phyloP scores from a whole-genome alignment of 2,113 vertebrate species.

The Pterocles gutturalis region DNA sequence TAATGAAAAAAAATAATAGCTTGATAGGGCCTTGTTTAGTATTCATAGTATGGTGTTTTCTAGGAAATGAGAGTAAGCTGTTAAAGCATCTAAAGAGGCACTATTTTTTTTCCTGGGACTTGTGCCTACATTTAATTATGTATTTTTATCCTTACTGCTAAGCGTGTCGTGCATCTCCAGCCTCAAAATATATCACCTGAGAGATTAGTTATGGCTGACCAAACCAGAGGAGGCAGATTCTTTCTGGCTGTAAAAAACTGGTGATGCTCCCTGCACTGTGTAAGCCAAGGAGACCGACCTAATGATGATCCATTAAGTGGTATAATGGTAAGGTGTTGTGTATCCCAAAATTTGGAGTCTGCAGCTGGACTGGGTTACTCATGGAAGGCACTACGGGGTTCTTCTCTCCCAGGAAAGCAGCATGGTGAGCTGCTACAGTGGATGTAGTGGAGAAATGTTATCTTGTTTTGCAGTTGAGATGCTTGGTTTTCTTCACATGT shows the following conservation, averaged over 20 bases:
- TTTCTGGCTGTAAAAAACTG: background rate
- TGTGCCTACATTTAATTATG: background rate
- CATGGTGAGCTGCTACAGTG: background rate
- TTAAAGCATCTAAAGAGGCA: slow-evolving; percentile 10
- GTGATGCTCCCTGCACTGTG: background rate
- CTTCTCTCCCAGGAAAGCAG: background rate
- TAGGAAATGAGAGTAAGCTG: slow-evolving; percentile 22
- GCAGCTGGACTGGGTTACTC: background rate
- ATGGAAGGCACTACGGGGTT: background rate
- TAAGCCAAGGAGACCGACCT: background rate
- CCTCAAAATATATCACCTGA: background rate
- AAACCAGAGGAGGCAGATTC: background rate
- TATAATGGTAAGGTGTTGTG: background rate
- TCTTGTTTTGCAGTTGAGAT: background rate
- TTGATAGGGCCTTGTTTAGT: background rate
- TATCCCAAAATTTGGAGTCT: background rate
- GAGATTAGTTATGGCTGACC: slow-evolving; percentile 8
- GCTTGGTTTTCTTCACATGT: background rate
- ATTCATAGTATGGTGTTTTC: background rate
- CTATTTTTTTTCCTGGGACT: background rate
- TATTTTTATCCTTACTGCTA: background rate
- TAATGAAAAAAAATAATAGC: background rate
- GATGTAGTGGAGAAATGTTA: background rate
- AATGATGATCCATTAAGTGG: background rate
- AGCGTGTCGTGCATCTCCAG: background rate